A percentile compares a stretch with the other conserved stretches of the same genome.
Evolutionary conservation across 2,888 invertebrate genomes (phyloP).

Genomic region (Masnerella sp.): DNA sequence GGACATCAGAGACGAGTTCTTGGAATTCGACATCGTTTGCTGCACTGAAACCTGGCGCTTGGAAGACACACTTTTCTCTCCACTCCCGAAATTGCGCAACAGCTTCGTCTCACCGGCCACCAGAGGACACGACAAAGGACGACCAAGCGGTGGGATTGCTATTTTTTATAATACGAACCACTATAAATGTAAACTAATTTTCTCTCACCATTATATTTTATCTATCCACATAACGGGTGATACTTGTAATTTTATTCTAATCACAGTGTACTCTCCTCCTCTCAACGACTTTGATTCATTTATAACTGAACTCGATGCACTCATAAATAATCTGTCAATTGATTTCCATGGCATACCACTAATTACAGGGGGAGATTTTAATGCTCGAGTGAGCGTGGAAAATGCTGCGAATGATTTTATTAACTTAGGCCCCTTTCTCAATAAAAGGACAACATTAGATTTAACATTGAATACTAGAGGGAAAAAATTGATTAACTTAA

Average conservation of each 20-base stretch:
- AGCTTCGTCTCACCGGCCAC: background rate
- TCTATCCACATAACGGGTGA: background rate
- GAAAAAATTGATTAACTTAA: background rate
- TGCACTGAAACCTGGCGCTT: background rate
- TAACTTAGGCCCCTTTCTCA: background rate
- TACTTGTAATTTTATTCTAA: background rate
- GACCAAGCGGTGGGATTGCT: background rate
- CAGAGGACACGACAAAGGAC: background rate
- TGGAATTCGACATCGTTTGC: background rate
- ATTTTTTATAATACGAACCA: background rate
- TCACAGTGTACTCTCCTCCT: background rate
- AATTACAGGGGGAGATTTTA: background rate
- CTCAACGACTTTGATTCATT: constrained; percentile 1
- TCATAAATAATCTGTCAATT: background rate
- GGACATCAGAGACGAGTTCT: background rate
- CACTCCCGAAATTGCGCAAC: background rate
- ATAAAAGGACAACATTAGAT: background rate
- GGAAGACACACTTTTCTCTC: background rate
- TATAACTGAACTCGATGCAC: background rate
- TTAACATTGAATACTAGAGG: background rate
- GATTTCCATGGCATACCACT: background rate
- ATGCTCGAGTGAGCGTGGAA: background rate
- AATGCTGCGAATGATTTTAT: background rate
- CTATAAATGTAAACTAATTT: background rate
- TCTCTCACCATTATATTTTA: background rate